These are phyloP conservation scores for Orchestia grillus DNA, from an alignment of 1,140 invertebrate genomes.

Conservation along the genomic window DNA sequence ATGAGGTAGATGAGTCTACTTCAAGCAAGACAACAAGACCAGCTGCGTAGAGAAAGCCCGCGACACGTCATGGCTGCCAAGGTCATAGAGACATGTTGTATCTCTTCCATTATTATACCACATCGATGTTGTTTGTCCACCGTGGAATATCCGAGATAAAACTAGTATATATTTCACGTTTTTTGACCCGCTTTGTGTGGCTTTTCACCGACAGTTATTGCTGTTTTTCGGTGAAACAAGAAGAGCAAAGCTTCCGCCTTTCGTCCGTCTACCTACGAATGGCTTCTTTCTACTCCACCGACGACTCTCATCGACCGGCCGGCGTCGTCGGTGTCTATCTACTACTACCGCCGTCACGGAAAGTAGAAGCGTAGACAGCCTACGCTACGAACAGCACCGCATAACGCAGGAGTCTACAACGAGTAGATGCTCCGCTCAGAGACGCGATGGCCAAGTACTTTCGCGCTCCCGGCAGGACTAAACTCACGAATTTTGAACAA, in stretches of 20 bases:
- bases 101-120: not conserved
- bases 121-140: not conserved
- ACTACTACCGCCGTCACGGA: not conserved
- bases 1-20: not conserved
- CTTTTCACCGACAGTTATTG: not conserved
- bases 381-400: slow-evolving; percentile 5
- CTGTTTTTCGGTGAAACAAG: not conserved
- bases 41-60: not conserved
- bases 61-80: too few relatives aligned
- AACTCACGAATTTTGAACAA: not conserved
- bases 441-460: not conserved
- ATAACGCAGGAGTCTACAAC: not conserved
- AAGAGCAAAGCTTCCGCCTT: not conserved
- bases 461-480: not conserved
- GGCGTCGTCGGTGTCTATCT: not conserved
- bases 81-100: not conserved
- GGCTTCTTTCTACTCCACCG: not conserved
- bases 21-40: not conserved
- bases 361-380: slow-evolving; percentile 21
- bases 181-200: not conserved
- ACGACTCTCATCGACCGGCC: not conserved
- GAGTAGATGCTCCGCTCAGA: not conserved
- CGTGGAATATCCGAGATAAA: not conserved
- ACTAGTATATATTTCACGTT: not conserved
- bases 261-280: not conserved